Evolutionary conservation across 2,113 vertebrate genomes (phyloP), one percentile per base, ranked within the genome.

Genomic region (Axis porcinus): DNA sequence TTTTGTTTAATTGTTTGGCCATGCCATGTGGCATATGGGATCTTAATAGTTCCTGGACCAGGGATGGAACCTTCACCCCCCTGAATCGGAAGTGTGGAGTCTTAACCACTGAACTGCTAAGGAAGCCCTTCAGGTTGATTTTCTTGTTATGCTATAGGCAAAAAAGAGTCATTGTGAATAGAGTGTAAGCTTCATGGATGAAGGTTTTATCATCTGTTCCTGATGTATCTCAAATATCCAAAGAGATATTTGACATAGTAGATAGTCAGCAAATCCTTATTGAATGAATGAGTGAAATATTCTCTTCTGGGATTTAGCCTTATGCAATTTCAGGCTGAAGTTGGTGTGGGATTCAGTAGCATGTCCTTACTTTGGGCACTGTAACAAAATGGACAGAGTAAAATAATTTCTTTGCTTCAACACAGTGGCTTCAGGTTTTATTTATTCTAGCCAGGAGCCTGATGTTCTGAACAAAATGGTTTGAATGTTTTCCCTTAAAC

Each of bases 401-500:
- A 98, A 98, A 96, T 47, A 84, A 86, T 67, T 97, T 97, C 43
- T 81, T 82, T 93, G 70, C 74, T 97, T 95, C 79, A 54, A 4
- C 10, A 28, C 43, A 95, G 81, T 76, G 74, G 86, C 87, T 16
- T 94, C 40, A 45, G 7, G 54, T 78, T 57, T 13, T 84, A 13
- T 98, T 45, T n/a, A 97, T 97, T 98, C 43, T 91, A 54, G 54
- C 45, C n/a, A 8, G 54, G 60, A 94, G 13, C 10, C 50, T 92
- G 55, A 93, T 43, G 14, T 78, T 54, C 55, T 7, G 82, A 97
- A 16, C 76, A 74, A 94, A 98, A 91, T 28, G 88, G 86, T 95
- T 98, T 95, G 91, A 96, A 33, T 95, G 84, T 97, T 97, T 97
- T n/a, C 27, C 67, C 79, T 89, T 86, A 86, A 64, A 93, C 88